These are phyloP conservation scores for Heteromurus nitidus DNA, from an alignment of 2,888 invertebrate species.

Conservation along the genomic window DNA sequence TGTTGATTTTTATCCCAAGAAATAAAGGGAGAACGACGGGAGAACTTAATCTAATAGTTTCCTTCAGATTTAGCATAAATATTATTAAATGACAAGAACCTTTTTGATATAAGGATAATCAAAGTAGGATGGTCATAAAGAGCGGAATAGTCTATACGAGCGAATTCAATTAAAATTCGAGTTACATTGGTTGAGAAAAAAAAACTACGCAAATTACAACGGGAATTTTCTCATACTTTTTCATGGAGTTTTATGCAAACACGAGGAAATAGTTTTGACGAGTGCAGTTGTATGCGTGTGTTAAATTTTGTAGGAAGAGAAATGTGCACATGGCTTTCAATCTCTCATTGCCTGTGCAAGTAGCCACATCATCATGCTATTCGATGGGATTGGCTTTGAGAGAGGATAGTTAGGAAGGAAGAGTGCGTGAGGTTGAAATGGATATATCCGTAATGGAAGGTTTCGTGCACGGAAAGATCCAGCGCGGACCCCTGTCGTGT, in stretches of 20 bases:
- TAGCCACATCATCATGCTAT: background rate
- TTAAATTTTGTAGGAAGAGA: slow-evolving; percentile 27
- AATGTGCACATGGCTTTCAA: slow-evolving; percentile 15
- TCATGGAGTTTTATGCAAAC: no score
- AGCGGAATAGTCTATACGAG: no score
- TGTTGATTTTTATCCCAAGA: background rate
- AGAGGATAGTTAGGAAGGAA: slow-evolving; percentile 33
- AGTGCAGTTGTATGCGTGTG: slow-evolving; percentile 44
- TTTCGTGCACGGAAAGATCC: slow-evolving; percentile 66
- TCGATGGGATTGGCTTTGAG: slow-evolving; percentile 39
- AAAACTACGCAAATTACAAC: no score
- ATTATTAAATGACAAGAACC: no score
- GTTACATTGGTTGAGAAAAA: no score
- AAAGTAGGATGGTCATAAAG: no score
- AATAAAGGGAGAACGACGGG: background rate
- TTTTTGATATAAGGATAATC: no score
- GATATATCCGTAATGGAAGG: slow-evolving; percentile 62
- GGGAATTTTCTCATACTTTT: no score
- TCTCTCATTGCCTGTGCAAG: slow-evolving; percentile 12
- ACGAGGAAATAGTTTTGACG: no score
- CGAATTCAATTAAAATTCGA: no score
- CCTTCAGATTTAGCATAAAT: background rate
- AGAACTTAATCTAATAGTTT: slow-evolving; percentile 9
- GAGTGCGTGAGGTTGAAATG: slow-evolving; percentile 64
- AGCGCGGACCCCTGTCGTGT: slow-evolving; percentile 72